phyloP scores from a whole-genome alignment of 2,888 invertebrate genomes.

The Punctoribates punctum region DNA sequence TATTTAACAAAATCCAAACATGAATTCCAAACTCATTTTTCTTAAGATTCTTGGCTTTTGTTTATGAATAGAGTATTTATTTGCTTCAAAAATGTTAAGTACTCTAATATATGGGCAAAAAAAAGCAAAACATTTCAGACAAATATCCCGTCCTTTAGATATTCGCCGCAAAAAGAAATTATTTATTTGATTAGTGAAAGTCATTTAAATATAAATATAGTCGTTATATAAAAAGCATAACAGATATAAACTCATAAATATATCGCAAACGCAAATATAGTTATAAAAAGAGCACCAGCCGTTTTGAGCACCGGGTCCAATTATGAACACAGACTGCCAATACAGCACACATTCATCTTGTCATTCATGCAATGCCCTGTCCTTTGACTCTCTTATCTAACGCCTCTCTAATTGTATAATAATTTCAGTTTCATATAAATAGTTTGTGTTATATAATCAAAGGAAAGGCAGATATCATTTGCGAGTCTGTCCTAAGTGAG shows the following conservation, averaged over 20 bases:
- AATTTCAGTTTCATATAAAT: neutral
- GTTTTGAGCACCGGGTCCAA: too few relatives aligned
- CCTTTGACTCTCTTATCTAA: slow-evolving; percentile 10
- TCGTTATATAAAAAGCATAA: too few relatives aligned
- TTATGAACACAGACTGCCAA: too few relatives aligned
- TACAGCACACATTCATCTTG: too few relatives aligned
- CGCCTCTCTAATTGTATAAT: slow-evolving; percentile 32
- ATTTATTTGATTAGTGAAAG: neutral
- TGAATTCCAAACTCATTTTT: neutral
- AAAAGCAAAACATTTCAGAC: too few relatives aligned
- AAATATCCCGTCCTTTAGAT: too few relatives aligned
- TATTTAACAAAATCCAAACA: neutral
- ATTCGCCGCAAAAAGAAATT: neutral
- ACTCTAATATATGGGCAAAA: too few relatives aligned
- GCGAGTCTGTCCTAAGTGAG: neutral
- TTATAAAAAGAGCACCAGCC: too few relatives aligned
- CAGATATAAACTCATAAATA: too few relatives aligned
- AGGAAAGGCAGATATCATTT: neutral
- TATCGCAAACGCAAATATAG: too few relatives aligned
- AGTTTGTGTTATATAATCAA: slow-evolving; percentile 13
- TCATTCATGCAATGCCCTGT: neutral
- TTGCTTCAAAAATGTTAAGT: neutral
- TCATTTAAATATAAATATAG: neutral
- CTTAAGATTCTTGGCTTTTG: neutral
- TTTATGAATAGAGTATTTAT: neutral